These are phyloP conservation scores for Schizopygopsis malacanthus DNA, from an alignment of 2,797 vertebrate genomes.

Conservation along the genomic window DNA sequence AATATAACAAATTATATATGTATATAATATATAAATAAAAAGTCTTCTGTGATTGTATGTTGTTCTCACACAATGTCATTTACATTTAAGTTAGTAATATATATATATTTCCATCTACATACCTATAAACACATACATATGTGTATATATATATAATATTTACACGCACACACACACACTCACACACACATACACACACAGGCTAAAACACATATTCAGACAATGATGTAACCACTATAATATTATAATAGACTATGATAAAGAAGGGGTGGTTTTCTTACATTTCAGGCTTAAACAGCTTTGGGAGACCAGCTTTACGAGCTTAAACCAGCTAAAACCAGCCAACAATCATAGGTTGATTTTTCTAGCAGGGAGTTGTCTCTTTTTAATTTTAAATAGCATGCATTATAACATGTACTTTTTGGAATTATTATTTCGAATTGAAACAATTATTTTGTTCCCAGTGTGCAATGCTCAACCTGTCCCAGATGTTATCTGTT, in stretches of 20 bases:
- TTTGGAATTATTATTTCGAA: not conserved
- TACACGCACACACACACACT: too few relatives aligned
- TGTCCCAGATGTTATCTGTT: slow-evolving; percentile 31
- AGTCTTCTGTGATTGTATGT: not conserved
- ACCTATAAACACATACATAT: too few relatives aligned
- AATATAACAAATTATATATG: slow-evolving; percentile 38
- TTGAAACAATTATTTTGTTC: not conserved
- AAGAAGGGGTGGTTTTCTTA: not conserved
- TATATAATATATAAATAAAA: not conserved
- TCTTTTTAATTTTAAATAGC: not conserved
- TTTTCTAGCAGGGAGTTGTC: not conserved
- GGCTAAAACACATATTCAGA: not conserved
- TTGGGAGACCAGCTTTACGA: not conserved
- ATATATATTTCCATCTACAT: too few relatives aligned
- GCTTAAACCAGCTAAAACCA: not conserved
- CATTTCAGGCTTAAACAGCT: not conserved
- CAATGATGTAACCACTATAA: not conserved
- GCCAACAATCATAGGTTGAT: not conserved
- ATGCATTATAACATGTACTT: not conserved
- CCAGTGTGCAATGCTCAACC: not conserved
- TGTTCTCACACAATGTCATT: not conserved
- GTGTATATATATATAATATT: too few relatives aligned
- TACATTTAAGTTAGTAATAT: not conserved
- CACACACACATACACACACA: too few relatives aligned
- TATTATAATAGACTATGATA: not conserved